These are phyloP conservation scores for Tiliacea citrago DNA, from an alignment of 2,888 invertebrate genomes.

Conservation along the genomic window DNA sequence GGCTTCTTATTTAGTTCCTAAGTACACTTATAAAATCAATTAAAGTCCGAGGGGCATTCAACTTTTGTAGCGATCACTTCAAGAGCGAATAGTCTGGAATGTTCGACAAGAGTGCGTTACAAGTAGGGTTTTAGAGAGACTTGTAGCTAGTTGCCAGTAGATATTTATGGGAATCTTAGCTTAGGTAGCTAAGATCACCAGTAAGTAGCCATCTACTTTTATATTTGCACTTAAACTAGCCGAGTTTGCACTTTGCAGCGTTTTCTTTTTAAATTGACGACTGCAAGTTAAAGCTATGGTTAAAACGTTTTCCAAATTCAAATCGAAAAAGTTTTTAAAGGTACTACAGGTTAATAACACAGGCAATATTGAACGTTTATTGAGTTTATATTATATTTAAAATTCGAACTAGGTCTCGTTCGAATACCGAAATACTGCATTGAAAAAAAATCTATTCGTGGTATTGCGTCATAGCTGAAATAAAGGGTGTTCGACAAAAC, in stretches of 20 bases:
- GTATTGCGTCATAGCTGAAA: conserved; percentile 50
- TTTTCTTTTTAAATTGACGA: conserved; percentile 2
- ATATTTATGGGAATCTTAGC: background rate
- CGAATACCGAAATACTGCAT: conserved; percentile 8
- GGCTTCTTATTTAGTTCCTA: conserved; percentile 64
- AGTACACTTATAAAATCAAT: conserved; percentile 68
- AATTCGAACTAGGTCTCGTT: conserved; percentile 28
- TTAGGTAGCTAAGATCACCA: background rate
- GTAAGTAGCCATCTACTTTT: conserved; percentile 7
- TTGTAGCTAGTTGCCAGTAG: conserved; percentile 1
- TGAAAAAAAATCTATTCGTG: conserved; percentile 7
- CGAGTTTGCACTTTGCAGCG: background rate
- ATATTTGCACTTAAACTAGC: conserved; percentile 3
- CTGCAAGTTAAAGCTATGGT: background rate
- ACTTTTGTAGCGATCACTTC: conserved; percentile 42
- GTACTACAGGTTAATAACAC: background rate
- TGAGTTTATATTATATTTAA: conserved; percentile 17
- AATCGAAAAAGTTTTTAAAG: conserved; percentile 1
- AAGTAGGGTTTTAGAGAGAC: conserved; percentile 26
- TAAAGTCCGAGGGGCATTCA: conserved; percentile 56
- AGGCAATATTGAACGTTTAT: conserved; percentile 13
- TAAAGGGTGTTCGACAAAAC: conserved; percentile 21
- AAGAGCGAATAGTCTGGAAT: conserved; percentile 47
- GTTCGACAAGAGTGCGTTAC: conserved; percentile 23
- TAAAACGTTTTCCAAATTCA: background rate